Base-by-base conservation (phyloP, 37 sponge, comb jelly and placozoan species). In the Halisarca cf. caerulea region DNA sequence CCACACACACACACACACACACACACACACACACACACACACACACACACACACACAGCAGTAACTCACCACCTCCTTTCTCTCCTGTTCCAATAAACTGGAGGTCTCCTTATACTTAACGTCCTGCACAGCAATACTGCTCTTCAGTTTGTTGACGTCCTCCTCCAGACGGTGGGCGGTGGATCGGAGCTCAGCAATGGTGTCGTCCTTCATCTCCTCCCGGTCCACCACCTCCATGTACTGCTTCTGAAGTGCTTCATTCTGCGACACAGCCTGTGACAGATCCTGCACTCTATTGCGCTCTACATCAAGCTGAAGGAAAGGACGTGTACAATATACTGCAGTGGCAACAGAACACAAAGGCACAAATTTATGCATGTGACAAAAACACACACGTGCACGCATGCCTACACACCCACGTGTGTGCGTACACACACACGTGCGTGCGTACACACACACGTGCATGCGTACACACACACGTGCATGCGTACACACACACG, bases 101-200 rank as follows among this genome's bases (percentile, higher is more conserved):
- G n/a, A 28, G 28, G 85, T 30, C 39, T 91, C 83, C 42, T 73
- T 80, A 25, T 84, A 80, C 28, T 81, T 36, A 35, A 64, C 78
- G 15, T 66, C 66, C 33, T 40, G 42, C 32, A 74, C 77, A 3
- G 77, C 77, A 20, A 74, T 5, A 3, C 38, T 74, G 77, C 80
- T 89, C 75, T 83, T 86, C 3, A 92, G 84, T 0, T 84, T 64
- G 59, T 80, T 82, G 21, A 92, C 83, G 23, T 88, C 88, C 33
- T 92, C 93, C 54, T 92, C 89, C 61, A 92, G 86, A 3, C 83
- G 66, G 34, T 86, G 85, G 42, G 82, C 83, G 57, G 88, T 89
- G 0, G 45, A 25, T 57, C 47, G 59, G 30, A 92, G 86, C 23
- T 75, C 83, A 8, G 66, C 40, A 45, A 91, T 40, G 34, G 15